Conservation (phyloP, 2,888 invertebrate genomes). For the Heliconius ethilla region DNA sequence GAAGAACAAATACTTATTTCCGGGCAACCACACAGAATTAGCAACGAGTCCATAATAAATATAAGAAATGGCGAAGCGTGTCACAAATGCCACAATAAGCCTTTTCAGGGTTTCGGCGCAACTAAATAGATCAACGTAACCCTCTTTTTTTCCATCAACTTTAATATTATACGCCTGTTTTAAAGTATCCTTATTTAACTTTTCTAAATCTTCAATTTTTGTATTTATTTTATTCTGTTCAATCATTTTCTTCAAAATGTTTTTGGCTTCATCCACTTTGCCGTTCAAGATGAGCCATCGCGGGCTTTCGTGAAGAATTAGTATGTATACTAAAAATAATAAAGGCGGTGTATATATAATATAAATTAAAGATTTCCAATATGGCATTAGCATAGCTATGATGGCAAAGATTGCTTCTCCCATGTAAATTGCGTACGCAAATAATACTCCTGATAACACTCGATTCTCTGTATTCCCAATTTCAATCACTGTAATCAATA, state of each 20-base stretch:
- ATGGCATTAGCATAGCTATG: slow-evolving; percentile 64
- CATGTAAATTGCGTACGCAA: slow-evolving; percentile 64
- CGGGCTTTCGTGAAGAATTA: slow-evolving; percentile 64
- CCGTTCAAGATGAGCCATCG: slow-evolving; percentile 69
- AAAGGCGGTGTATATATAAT: slow-evolving; percentile 66
- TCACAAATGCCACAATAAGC: slow-evolving; percentile 55
- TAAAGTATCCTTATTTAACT: slow-evolving; percentile 55
- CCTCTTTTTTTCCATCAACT: slow-evolving; percentile 57
- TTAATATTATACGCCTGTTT: slow-evolving; percentile 62
- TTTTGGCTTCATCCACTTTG: slow-evolving; percentile 60
- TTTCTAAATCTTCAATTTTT: slow-evolving; percentile 54
- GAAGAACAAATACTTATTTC: slow-evolving; percentile 60
- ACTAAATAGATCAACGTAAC: slow-evolving; percentile 54
- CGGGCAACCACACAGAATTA: slow-evolving; percentile 69
- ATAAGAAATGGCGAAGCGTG: slow-evolving; percentile 64
- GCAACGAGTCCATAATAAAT: slow-evolving; percentile 71
- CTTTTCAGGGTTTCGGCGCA: slow-evolving; percentile 63
- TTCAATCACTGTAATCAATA: slow-evolving; percentile 62
- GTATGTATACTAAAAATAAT: slow-evolving; percentile 59
- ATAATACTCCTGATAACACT: slow-evolving; percentile 64
- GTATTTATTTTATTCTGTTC: slow-evolving; percentile 61
- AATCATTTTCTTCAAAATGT: slow-evolving; percentile 56
- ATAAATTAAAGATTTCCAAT: slow-evolving; percentile 66
- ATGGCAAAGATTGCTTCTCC: slow-evolving; percentile 66
- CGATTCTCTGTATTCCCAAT: slow-evolving; percentile 61